These are phyloP conservation scores for Lophochroa leadbeateri DNA, from an alignment of 2,113 vertebrate species.

Conservation along the genomic window DNA sequence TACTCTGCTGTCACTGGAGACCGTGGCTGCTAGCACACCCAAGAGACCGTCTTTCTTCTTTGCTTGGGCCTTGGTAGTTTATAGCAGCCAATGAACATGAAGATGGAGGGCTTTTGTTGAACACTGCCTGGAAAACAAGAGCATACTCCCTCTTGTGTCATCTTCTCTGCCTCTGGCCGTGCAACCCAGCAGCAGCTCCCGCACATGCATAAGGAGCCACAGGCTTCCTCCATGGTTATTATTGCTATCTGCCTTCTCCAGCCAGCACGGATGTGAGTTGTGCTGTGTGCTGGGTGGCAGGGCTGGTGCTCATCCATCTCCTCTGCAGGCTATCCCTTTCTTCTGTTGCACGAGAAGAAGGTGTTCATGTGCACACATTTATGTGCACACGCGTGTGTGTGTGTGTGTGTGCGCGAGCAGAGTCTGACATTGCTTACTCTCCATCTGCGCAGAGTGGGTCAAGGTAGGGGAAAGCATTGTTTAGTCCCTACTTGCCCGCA, in stretches of 20 bases:
- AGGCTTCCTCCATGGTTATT: neutral
- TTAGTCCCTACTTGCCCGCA: neutral
- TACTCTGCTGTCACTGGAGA: neutral
- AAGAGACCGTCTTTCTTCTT: neutral
- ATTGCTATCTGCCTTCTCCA: neutral
- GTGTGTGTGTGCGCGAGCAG: fast-evolving
- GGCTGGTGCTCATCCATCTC: neutral
- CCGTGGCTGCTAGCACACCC: fast-evolving
- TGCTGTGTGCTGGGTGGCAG: neutral
- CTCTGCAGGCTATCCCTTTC: neutral
- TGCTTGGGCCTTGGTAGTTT: neutral
- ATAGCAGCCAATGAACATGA: fast-evolving
- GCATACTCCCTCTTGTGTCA: fast-evolving
- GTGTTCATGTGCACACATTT: fast-evolving
- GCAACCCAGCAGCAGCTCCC: neutral
- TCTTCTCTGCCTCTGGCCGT: neutral
- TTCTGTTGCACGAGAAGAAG: neutral
- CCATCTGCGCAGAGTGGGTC: neutral
- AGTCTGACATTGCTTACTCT: neutral
- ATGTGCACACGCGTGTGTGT: fast-evolving
- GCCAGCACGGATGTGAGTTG: fast-evolving
- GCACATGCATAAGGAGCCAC: fast-evolving
- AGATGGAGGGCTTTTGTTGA: neutral
- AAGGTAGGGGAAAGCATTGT: fast-evolving
- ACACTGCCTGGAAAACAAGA: neutral